Conservation (phyloP, 2,113 vertebrate genomes). For the Engystomops pustulosus region DNA sequence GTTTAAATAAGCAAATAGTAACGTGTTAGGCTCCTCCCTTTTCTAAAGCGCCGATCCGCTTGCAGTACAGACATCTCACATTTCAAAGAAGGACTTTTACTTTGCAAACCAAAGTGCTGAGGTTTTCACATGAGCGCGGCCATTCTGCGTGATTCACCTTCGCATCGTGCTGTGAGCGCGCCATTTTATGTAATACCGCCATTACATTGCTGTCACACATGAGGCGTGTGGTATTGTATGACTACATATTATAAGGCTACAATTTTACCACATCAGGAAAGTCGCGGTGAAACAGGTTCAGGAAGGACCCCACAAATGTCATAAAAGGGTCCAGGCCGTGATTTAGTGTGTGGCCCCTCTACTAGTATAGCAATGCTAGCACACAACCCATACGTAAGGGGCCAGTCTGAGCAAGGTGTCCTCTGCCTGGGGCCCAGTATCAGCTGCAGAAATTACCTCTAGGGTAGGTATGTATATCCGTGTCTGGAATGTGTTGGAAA, state of each 20-base stretch:
- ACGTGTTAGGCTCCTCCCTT: slow-evolving; percentile 59
- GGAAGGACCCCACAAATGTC: too few species aligned
- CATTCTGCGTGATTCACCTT: not conserved
- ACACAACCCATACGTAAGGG: not conserved
- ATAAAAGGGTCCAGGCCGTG: not conserved
- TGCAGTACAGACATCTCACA: slow-evolving; percentile 57
- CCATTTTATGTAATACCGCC: not conserved
- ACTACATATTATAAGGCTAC: too few species aligned
- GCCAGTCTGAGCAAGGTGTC: not conserved
- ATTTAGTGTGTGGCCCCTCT: not conserved
- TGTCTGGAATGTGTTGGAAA: too few species aligned
- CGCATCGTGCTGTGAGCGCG: not conserved
- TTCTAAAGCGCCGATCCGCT: slow-evolving; percentile 63
- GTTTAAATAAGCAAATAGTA: slow-evolving; percentile 61
- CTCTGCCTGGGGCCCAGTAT: not conserved
- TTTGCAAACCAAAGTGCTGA: slow-evolving; percentile 21
- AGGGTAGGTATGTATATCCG: not conserved
- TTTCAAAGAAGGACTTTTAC: slow-evolving; percentile 25
- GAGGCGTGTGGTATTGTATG: not conserved
- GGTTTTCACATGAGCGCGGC: not conserved
- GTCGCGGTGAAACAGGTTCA: too few species aligned
- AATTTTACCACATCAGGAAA: too few species aligned
- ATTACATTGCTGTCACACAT: too few species aligned
- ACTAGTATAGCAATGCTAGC: not conserved
- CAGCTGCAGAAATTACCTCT: not conserved